Evolutionary conservation across 2,113 vertebrate genomes (phyloP).

Genomic region (Boulengeromyrus knoepffleri): DNA sequence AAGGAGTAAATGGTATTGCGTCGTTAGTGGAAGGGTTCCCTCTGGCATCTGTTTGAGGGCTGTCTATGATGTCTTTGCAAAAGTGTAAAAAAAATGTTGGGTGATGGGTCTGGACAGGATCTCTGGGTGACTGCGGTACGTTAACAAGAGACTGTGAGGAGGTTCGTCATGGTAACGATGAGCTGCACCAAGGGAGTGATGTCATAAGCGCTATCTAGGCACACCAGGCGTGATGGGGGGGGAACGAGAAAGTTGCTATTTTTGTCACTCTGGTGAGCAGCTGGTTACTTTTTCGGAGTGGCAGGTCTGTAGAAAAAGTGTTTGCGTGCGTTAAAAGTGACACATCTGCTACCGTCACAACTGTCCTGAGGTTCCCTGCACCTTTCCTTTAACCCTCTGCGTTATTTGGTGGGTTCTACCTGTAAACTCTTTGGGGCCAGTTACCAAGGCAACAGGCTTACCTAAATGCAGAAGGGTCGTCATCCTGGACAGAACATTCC

Average conservation of each 20-base stretch:
- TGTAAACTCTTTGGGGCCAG: neutral
- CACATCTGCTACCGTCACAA: neutral
- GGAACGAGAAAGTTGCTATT: neutral
- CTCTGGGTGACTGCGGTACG: neutral
- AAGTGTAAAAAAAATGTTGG: neutral
- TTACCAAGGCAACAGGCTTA: neutral
- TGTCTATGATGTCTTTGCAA: neutral
- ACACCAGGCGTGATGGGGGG: neutral
- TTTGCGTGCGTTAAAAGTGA: neutral
- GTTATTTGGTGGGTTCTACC: neutral
- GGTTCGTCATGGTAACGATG: neutral
- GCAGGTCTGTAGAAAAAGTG: neutral
- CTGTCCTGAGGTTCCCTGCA: too few relatives aligned
- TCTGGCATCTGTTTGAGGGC: neutral
- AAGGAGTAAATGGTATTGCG: neutral
- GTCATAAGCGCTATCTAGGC: neutral
- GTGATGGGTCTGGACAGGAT: neutral
- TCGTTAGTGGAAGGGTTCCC: neutral
- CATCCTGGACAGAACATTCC: neutral
- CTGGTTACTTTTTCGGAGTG: neutral
- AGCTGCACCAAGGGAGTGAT: neutral
- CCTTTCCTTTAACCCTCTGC: neutral
- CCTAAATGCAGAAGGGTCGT: neutral
- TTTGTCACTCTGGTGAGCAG: neutral
- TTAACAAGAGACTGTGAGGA: neutral